Percentiles rank a stretch among this genome's conserved stretches.
These are phyloP conservation scores for Psophia crepitans DNA, from an alignment of 2,113 vertebrate species.

Conservation along the genomic window DNA sequence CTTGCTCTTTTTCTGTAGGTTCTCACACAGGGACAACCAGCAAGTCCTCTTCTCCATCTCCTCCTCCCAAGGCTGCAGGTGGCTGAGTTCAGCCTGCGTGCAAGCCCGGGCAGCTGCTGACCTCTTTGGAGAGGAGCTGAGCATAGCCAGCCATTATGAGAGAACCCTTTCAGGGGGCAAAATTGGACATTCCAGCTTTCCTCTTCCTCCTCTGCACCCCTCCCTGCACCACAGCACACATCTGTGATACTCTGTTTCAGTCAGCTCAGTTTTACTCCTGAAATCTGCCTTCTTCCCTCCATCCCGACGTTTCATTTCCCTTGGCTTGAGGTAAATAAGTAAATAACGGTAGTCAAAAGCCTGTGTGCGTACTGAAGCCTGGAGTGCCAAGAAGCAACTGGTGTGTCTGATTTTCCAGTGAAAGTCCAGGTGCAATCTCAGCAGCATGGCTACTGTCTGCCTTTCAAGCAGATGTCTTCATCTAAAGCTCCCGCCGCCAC, in stretches of 20 bases:
- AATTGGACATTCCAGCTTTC: not conserved
- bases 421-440: constrained; percentile 70
- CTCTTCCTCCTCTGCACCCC: not conserved
- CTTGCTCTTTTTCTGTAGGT: not conserved
- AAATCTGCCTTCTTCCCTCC: constrained; percentile 17
- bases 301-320: constrained; percentile 6
- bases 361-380: not conserved
- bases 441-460: constrained; percentile 37
- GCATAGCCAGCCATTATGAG: not conserved
- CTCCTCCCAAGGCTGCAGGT: not conserved
- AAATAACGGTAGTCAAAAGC: constrained; percentile 7
- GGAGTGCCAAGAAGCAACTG: constrained; percentile 63
- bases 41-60: not conserved
- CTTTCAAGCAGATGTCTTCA: constrained; percentile 76
- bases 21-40: not conserved
- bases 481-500: constrained; percentile 39
- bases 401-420: constrained; percentile 47
- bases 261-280: constrained; percentile 1
- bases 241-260: constrained; percentile 7
- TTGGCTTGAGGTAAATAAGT: constrained; percentile 1
- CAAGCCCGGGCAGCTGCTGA: fast-evolving
- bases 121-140: not conserved
- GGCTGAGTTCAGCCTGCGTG: not conserved
- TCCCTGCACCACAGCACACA: fast-evolving
- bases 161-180: not conserved